These are phyloP conservation scores for Bufotes viridis DNA, from an alignment of 2,797 vertebrate genomes.

Conservation along the genomic window DNA sequence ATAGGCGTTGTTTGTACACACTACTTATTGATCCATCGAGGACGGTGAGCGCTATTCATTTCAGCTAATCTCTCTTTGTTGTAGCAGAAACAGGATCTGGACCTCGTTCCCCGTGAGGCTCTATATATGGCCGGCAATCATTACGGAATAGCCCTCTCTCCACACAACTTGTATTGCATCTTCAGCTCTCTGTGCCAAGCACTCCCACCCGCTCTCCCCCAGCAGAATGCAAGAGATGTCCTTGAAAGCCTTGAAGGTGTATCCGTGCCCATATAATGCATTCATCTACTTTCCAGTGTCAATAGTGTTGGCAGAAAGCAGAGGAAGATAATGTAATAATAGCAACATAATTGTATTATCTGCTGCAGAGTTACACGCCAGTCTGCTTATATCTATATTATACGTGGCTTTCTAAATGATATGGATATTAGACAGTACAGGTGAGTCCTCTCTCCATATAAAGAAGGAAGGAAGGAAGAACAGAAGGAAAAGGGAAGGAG, in stretches of 20 bases:
- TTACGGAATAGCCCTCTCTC: constrained; percentile 37
- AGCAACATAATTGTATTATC: background rate
- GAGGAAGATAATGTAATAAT: background rate
- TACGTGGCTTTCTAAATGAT: background rate
- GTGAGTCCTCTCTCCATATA: no score
- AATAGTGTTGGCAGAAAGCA: background rate
- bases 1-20: no score
- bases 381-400: background rate
- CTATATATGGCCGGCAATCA: constrained; percentile 53
- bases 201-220: constrained; percentile 31
- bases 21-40: background rate
- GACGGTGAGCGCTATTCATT: constrained; percentile 1
- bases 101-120: background rate
- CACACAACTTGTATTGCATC: background rate
- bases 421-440: no score
- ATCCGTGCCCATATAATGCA: background rate
- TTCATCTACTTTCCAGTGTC: background rate
- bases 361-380: background rate
- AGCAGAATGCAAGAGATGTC: background rate
- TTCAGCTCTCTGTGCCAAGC: constrained; percentile 22
- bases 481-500: no score
- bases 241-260: background rate
- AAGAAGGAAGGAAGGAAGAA: no score
- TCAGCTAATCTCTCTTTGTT: constrained; percentile 14
- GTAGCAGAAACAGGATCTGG: constrained; percentile 25